Conservation (phyloP, 2,888 invertebrate species). For the Eupithecia abbreviata region DNA sequence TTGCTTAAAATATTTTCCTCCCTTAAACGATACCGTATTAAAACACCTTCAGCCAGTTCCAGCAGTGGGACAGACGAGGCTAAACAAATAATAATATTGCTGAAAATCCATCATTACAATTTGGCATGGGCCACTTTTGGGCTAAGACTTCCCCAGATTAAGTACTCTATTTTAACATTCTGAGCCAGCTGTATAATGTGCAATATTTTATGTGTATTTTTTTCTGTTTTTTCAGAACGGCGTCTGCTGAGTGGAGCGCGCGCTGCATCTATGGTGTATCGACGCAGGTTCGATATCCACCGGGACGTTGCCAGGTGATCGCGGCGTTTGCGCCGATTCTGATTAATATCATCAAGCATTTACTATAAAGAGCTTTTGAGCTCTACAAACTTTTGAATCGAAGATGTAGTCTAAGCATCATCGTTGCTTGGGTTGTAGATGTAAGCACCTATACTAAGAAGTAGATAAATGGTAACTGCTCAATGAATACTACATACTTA, state of each 20-base stretch:
- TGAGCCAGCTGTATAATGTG: not conserved
- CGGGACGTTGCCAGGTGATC: slow-evolving; percentile 88
- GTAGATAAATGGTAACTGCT: not conserved
- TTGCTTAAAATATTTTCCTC: not conserved
- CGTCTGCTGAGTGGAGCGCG: slow-evolving; percentile 63
- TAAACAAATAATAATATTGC: too few species aligned
- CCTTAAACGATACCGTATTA: not conserved
- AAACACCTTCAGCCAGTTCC: too few species aligned
- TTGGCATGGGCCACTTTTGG: not conserved
- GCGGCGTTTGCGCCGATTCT: slow-evolving; percentile 55
- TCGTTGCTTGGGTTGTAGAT: not conserved
- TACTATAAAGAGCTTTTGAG: not conserved
- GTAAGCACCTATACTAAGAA: not conserved
- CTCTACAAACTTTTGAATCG: not conserved
- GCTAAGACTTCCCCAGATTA: not conserved
- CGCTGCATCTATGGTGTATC: slow-evolving; percentile 81
- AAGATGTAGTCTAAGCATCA: not conserved
- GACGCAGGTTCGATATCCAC: slow-evolving; percentile 86
- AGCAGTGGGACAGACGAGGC: too few species aligned
- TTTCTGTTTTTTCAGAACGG: slow-evolving; percentile 65
- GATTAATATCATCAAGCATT: not conserved
- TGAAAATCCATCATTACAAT: not conserved
- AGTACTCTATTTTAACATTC: not conserved
- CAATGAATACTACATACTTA: too few species aligned
- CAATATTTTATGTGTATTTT: slow-evolving; percentile 11